These are phyloP conservation scores for Rallus crepitans DNA, from an alignment of 2,797 vertebrate genomes.

Conservation along the genomic window DNA sequence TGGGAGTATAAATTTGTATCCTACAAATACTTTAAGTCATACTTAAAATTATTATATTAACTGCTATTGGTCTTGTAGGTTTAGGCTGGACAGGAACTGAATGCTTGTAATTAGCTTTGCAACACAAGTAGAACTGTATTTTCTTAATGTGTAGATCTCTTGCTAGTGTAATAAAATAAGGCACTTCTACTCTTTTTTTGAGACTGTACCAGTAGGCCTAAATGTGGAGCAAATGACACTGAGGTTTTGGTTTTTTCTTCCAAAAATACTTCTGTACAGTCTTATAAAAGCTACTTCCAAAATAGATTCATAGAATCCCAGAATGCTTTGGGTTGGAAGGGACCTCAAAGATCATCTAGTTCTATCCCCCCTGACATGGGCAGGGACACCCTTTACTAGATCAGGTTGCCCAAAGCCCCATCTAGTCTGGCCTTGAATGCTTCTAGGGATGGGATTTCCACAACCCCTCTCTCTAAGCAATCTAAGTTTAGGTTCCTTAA, in stretches of 20 bases:
- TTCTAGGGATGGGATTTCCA: too few species aligned
- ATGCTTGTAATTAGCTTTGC: background rate
- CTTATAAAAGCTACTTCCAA: background rate
- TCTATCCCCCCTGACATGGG: too few species aligned
- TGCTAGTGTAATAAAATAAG: background rate
- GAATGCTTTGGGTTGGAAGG: too few species aligned
- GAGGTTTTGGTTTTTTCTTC: background rate
- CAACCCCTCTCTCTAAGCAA: too few species aligned
- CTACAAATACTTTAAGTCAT: background rate
- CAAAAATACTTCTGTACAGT: background rate
- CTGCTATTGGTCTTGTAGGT: background rate
- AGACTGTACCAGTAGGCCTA: background rate
- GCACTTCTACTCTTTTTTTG: too few species aligned
- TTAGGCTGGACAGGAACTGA: background rate
- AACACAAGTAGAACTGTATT: accelerated
- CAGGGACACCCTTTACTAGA: too few species aligned
- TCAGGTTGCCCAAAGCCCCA: too few species aligned
- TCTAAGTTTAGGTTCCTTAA: background rate
- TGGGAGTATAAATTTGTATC: accelerated
- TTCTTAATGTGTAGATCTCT: background rate
- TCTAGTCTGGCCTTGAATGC: too few species aligned
- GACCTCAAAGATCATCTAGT: too few species aligned
- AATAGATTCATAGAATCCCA: background rate
- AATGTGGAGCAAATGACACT: background rate
- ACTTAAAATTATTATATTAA: background rate